Evolutionary conservation across 2,888 invertebrate species (phyloP).

Genomic region (Sphaerolaimus hirsutus): DNA sequence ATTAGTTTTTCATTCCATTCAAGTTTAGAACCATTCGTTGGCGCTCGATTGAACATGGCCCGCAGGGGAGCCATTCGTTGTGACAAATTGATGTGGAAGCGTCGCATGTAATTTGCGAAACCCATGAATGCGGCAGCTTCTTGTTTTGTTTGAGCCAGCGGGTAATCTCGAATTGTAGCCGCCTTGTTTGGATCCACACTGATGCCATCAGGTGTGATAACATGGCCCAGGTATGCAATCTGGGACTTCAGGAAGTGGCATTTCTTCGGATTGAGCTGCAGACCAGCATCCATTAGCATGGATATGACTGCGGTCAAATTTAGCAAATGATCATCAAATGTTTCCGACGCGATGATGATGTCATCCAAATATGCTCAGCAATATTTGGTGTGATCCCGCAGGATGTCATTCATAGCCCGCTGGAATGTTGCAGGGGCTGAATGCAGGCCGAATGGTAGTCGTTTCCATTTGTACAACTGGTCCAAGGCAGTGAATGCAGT

Average conservation of each 20-base stretch:
- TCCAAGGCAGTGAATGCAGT: slow-evolving; percentile 12
- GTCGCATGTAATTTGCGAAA: slow-evolving; percentile 9
- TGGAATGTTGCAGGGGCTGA: slow-evolving; percentile 15
- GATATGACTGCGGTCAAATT: slow-evolving; percentile 7
- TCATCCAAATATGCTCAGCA: slow-evolving; percentile 13
- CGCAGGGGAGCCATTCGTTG: background rate
- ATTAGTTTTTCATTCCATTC: background rate
- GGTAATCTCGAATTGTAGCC: slow-evolving; percentile 3
- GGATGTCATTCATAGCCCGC: slow-evolving; percentile 9
- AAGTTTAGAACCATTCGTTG: background rate
- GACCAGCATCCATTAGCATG: slow-evolving; percentile 1
- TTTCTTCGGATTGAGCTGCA: slow-evolving; percentile 7
- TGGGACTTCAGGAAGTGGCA: slow-evolving; percentile 2
- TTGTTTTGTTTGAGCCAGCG: slow-evolving; percentile 5
- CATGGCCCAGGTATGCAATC: slow-evolving; percentile 8
- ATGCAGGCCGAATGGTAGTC: slow-evolving; percentile 14
- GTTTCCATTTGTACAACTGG: slow-evolving; percentile 11
- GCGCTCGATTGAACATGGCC: background rate
- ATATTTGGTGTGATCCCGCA: background rate
- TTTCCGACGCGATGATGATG: slow-evolving; percentile 9
- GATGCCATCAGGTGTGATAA: slow-evolving; percentile 3
- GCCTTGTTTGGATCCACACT: slow-evolving; percentile 5
- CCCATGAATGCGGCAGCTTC: slow-evolving; percentile 11
- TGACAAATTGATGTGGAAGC: slow-evolving; percentile 8
- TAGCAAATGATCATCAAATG: slow-evolving; percentile 7